Evolutionary conservation across 1,140 invertebrate genomes (phyloP).

Genomic region (Sitophilus oryzae): DNA sequence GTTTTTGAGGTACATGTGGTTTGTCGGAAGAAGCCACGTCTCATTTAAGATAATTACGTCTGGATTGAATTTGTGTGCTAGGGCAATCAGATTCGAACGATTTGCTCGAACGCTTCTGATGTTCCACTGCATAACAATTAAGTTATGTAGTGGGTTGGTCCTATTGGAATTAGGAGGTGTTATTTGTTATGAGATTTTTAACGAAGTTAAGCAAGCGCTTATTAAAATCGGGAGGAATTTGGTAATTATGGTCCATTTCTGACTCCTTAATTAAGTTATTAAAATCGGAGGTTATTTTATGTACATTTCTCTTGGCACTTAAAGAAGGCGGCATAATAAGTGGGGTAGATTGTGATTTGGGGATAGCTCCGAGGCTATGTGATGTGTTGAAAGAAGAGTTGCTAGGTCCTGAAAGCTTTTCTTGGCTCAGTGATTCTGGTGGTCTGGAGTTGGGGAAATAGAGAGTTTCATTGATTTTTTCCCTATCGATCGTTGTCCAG

Average conservation of each 20-base stretch:
- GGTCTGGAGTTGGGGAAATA: conserved; percentile 4
- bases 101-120: conserved; percentile 13
- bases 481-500: too few species aligned
- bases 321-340: too few species aligned
- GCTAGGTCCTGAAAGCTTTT: background rate
- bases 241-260: too few species aligned
- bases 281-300: too few species aligned
- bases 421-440: background rate
- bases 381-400: background rate
- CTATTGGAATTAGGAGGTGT: background rate
- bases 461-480: too few species aligned
- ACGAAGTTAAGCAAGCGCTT: too few species aligned
- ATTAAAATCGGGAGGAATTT: too few species aligned
- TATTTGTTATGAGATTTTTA: background rate
- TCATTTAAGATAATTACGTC: conserved; percentile 14
- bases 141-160: background rate
- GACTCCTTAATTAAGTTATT: too few species aligned
- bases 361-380: background rate
- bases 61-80: conserved; percentile 4
- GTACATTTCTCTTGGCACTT: too few species aligned
- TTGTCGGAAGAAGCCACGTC: conserved; percentile 7
- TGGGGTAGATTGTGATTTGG: too few species aligned
- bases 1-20: conserved; percentile 2
- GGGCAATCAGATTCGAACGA: conserved; percentile 5
- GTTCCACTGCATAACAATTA: conserved; percentile 18